Evolutionary conservation across 2,113 vertebrate species (phyloP), one percentile per base, ranked within the genome.

Genomic region (Nannobrachium achirus): DNA sequence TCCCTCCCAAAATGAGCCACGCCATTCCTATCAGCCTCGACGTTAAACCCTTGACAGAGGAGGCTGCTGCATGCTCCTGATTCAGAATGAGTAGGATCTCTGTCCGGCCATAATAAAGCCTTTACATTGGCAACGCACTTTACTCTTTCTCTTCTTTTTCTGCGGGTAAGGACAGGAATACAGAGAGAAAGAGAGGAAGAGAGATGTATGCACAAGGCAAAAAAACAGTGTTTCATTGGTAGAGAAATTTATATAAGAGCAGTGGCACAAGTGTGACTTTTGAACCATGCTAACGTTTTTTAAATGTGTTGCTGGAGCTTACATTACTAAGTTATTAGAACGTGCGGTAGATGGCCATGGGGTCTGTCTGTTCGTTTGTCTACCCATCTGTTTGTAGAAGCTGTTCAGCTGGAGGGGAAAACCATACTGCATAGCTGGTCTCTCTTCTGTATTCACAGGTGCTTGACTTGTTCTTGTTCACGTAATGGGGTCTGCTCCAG

Each of bases 91-190:
- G 76, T 72, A 74, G 71, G 80, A 84, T 81, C 70, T 73, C 78
- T 67, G 70, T 81, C 63, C 56, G 85, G 78, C 66, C 78, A 63
- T 58, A 55, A 85, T 49, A 8, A 6, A 88, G 89, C 90, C 89
- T 88, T 87, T 64, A 78, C 79, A 82, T 89, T 86, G 87, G 86
- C 82, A 33, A 89, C 76, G 91, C 92, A 92, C 90, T 92, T 93
- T 93, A 92, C 82, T 87, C 88, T 88, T 33, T 86, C 82, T 89
- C 85, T 75, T 88, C 85, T 81, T 84, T 80, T 75, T 80, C 76
- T 60, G 77, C 66, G 25, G 56, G 46, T 18, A 41, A 19, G 76
- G 80, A 89, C 75, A 74, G 74, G 8, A 80, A 65, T 10, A 66
- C 76, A 55, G 70, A 53, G 46, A 52, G 45, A 20, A 14, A 50